A percentile compares a stretch with the other conserved stretches of the same genome.
Evolutionary conservation across 2,113 vertebrate species (phyloP).

Genomic region (Syngnathoides biaculeatus): DNA sequence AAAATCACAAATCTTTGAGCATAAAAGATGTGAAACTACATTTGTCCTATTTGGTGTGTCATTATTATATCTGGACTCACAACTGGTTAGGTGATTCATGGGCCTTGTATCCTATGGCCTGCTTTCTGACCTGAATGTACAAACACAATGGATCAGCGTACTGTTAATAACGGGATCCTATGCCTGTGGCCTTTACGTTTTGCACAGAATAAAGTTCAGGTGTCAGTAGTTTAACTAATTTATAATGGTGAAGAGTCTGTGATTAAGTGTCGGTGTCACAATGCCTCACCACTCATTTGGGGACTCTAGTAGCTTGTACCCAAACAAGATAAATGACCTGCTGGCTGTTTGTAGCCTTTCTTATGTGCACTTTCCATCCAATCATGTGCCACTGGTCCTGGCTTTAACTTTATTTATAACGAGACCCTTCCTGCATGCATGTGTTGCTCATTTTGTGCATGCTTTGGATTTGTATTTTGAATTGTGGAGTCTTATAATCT

Average conservation of each 20-base stretch:
- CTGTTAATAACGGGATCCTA: conserved; percentile 58
- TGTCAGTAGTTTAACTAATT: conserved; percentile 80
- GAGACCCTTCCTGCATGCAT: conserved; percentile 23
- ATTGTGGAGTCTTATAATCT: conserved; percentile 5
- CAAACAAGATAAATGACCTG: conserved; percentile 73
- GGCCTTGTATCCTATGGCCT: conserved; percentile 28
- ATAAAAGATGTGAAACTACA: background rate
- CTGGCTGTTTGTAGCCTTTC: conserved; percentile 72
- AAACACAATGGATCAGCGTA: conserved; percentile 71
- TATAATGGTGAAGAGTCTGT: conserved; percentile 71
- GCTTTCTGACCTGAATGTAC: conserved; percentile 73
- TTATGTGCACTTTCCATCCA: conserved; percentile 54
- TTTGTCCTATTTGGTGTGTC: conserved; percentile 25
- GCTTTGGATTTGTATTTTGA: conserved; percentile 17
- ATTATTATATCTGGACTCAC: conserved; percentile 34
- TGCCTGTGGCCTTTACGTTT: conserved; percentile 71
- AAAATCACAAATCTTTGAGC: background rate
- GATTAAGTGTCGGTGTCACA: conserved; percentile 71
- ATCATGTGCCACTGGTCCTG: conserved; percentile 59
- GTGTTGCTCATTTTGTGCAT: conserved; percentile 29
- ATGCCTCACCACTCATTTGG: conserved; percentile 72
- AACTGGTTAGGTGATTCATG: conserved; percentile 55
- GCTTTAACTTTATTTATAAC: conserved; percentile 69
- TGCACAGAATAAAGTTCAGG: conserved; percentile 74
- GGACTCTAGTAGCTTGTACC: conserved; percentile 72